Evolutionary conservation across 2,797 vertebrate species (phyloP).

Genomic region (Trichosurus vulpecula): DNA sequence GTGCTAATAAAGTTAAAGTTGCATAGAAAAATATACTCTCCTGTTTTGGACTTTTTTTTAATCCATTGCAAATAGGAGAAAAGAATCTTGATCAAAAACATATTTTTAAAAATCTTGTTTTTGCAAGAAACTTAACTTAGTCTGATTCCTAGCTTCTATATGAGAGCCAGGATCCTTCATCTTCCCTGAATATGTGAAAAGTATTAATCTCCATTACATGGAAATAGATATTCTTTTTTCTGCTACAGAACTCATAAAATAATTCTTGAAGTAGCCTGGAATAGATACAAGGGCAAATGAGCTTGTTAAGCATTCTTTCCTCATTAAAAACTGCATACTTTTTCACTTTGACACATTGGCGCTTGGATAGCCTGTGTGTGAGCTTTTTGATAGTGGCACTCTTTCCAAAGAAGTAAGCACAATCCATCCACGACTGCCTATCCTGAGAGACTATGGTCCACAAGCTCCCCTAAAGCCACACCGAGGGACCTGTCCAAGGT

Average conservation of each 20-base stretch:
- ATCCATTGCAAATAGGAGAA: background rate
- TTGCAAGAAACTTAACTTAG: background rate
- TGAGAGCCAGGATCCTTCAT: background rate
- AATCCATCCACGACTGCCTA: background rate
- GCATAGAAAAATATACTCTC: background rate
- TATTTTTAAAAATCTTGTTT: background rate
- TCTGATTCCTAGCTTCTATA: background rate
- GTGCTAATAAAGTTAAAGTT: background rate
- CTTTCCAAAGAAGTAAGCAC: background rate
- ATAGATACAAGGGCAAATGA: conserved; percentile 39
- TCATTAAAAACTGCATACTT: conserved; percentile 9
- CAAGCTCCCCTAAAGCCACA: background rate
- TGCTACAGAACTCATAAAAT: conserved; percentile 46
- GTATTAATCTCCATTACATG: background rate
- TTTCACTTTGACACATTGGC: background rate
- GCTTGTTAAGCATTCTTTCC: conserved; percentile 18
- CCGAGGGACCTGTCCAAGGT: background rate
- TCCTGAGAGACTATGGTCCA: background rate
- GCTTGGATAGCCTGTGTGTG: background rate
- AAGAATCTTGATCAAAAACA: background rate
- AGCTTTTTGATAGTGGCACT: background rate
- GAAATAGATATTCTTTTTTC: conserved; percentile 35
- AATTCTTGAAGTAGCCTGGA: conserved; percentile 18
- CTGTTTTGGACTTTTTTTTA: background rate
- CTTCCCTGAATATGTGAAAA: background rate